Evolutionary conservation across 2,888 invertebrate species (phyloP).

Genomic region (Microdon myrmicae): DNA sequence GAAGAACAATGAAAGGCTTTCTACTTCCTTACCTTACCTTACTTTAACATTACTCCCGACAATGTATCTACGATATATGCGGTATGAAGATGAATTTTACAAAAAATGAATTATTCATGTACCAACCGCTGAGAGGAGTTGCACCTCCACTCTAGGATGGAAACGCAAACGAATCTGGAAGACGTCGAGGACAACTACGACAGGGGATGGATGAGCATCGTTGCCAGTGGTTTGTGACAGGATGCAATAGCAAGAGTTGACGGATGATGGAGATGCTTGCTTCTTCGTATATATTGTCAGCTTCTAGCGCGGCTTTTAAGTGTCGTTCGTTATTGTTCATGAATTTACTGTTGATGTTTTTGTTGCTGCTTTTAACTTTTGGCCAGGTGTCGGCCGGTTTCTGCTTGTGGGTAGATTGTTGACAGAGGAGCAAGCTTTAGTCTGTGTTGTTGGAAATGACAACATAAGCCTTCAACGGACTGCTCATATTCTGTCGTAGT

Average conservation of each 20-base stretch:
- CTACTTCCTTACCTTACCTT: slow-evolving; percentile 1
- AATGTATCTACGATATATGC: slow-evolving; percentile 12
- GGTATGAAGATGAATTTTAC: slow-evolving; percentile 43
- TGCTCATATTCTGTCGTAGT: too few species aligned
- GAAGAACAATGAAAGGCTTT: slow-evolving; percentile 42
- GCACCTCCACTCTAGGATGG: too few species aligned
- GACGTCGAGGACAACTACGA: too few species aligned
- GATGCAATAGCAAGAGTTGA: slow-evolving; percentile 8
- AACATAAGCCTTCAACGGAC: too few species aligned
- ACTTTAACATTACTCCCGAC: background rate
- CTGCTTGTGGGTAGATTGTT: slow-evolving; percentile 2
- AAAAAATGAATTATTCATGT: slow-evolving; percentile 46
- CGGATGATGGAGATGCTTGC: background rate
- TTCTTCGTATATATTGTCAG: background rate
- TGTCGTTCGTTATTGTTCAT: slow-evolving; percentile 24
- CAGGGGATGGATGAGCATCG: background rate
- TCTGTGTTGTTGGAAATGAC: background rate
- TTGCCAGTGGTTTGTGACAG: slow-evolving; percentile 10
- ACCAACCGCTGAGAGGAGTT: slow-evolving; percentile 20
- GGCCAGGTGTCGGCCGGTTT: too few species aligned
- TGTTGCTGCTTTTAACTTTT: too few species aligned
- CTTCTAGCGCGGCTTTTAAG: background rate
- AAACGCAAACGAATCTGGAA: too few species aligned
- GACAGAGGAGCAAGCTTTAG: too few species aligned
- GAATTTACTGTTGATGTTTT: slow-evolving; percentile 26